Evolutionary conservation across 2,888 invertebrate species (phyloP).

Genomic region (Diarsia mendica): DNA sequence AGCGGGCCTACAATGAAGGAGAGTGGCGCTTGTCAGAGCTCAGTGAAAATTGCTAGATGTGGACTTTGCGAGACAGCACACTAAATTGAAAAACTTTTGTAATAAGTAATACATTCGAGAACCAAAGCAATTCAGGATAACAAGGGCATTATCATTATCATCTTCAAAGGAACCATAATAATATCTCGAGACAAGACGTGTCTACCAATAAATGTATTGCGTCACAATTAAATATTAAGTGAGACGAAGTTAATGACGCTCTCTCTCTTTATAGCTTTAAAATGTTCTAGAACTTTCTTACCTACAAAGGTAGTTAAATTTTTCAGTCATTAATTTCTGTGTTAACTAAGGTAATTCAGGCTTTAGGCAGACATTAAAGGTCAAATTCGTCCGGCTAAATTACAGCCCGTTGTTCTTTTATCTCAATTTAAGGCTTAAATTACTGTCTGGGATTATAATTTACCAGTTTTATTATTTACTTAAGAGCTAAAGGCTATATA

Average conservation of each 20-base stretch:
- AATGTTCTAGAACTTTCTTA: neutral
- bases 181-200: neutral
- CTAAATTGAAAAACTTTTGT: too few species aligned
- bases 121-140: too few species aligned
- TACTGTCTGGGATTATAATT: constrained; percentile 49
- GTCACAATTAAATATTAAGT: neutral
- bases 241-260: neutral
- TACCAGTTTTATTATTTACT: constrained; percentile 38
- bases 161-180: neutral
- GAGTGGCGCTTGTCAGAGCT: too few species aligned
- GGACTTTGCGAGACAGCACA: too few species aligned
- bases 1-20: too few species aligned
- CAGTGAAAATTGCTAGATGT: too few species aligned
- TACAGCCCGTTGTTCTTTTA: constrained; percentile 39
- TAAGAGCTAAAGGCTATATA: constrained; percentile 47
- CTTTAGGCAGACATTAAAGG: constrained; percentile 21
- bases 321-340: constrained; percentile 25
- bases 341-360: constrained; percentile 15
- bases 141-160: neutral
- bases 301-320: neutral
- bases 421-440: constrained; percentile 53
- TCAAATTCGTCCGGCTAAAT: constrained; percentile 39
- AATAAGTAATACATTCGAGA: too few species aligned
- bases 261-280: neutral
- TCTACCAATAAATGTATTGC: neutral